Percentiles rank a stretch among this genome's conserved stretches.
These are phyloP conservation scores for Dicrostonyx torquatus DNA, from an alignment of 2,797 vertebrate species.

Conservation along the genomic window DNA sequence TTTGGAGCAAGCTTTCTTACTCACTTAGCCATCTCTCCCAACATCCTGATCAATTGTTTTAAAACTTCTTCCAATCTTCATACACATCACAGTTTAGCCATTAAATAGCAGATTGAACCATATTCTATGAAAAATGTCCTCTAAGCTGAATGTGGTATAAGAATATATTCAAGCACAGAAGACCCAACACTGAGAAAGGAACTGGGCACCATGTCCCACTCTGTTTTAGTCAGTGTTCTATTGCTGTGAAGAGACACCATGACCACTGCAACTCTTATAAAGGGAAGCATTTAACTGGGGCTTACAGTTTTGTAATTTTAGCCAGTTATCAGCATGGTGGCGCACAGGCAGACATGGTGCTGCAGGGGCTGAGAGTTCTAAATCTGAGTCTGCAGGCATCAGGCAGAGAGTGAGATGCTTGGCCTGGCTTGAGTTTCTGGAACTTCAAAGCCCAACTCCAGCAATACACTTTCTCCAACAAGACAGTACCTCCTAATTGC, in stretches of 20 bases:
- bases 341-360: background rate
- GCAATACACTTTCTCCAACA: background rate
- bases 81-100: conserved; percentile 1
- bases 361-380: background rate
- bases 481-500: background rate
- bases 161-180: background rate
- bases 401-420: background rate
- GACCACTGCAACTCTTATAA: background rate
- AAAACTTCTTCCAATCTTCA: conserved; percentile 35
- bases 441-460: background rate
- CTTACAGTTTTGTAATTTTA: background rate
- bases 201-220: background rate
- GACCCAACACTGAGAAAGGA: background rate
- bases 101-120: conserved; percentile 12
- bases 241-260: background rate
- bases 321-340: background rate
- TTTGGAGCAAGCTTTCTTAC: background rate
- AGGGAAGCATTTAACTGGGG: background rate
- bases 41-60: background rate
- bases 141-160: background rate
- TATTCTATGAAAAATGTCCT: background rate
- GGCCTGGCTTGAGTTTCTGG: background rate
- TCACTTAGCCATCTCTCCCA: background rate
- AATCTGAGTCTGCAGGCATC: background rate
- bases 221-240: background rate